These are phyloP conservation scores for Anthonomus grandis DNA, from an alignment of 1,140 invertebrate species.

Conservation along the genomic window DNA sequence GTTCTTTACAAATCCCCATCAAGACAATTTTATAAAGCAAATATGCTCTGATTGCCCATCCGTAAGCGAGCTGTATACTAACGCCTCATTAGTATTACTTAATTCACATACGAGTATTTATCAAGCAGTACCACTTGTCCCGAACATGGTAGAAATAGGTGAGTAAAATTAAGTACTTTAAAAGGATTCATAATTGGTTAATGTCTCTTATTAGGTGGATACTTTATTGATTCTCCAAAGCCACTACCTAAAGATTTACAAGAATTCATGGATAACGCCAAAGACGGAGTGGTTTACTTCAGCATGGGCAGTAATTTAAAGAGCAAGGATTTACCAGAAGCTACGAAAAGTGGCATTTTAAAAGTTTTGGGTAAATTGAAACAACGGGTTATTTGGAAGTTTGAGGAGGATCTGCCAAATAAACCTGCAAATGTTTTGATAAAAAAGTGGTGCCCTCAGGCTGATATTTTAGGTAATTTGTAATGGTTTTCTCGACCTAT, in stretches of 20 bases:
- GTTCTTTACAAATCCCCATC: slow-evolving; percentile 34
- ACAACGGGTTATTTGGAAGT: slow-evolving; percentile 58
- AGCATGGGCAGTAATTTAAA: slow-evolving; percentile 54
- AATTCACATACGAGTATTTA: slow-evolving; percentile 57
- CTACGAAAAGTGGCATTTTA: slow-evolving; percentile 45
- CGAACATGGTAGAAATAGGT: slow-evolving; percentile 55
- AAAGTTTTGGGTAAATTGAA: slow-evolving; percentile 50
- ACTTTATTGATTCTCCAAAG: slow-evolving; percentile 49
- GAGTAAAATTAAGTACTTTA: too few relatives aligned
- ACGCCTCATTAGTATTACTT: slow-evolving; percentile 53
- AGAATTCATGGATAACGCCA: slow-evolving; percentile 55
- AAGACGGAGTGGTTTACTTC: slow-evolving; percentile 60
- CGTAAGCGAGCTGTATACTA: slow-evolving; percentile 51
- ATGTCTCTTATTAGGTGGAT: too few relatives aligned
- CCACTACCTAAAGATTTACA: slow-evolving; percentile 52
- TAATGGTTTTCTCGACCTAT: background rate
- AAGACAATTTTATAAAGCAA: slow-evolving; percentile 43
- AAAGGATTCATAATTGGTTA: too few relatives aligned
- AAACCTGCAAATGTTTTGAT: slow-evolving; percentile 25
- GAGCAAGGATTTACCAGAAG: slow-evolving; percentile 45
- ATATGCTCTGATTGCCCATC: slow-evolving; percentile 50
- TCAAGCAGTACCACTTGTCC: slow-evolving; percentile 53
- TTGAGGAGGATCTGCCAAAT: slow-evolving; percentile 46
- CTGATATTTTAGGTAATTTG: slow-evolving; percentile 31
- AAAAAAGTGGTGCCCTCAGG: slow-evolving; percentile 27